Evolutionary conservation across 2,797 vertebrate species (phyloP), one percentile per base, ranked within the genome.

Genomic region (Anguilla anguilla): DNA sequence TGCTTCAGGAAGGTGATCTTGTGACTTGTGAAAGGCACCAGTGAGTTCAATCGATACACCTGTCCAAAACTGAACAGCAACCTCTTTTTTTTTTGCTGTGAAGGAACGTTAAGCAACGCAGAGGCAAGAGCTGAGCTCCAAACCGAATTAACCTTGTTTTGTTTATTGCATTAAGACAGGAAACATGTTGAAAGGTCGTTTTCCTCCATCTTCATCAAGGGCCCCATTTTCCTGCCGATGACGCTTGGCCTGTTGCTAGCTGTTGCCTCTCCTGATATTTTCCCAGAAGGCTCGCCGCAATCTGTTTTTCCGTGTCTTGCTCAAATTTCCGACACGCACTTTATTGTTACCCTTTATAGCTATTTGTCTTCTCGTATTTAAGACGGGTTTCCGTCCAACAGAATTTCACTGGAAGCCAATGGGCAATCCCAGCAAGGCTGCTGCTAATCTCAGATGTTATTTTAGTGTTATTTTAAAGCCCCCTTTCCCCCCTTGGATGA

Each of bases 311-410:
- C 87, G 91, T 91, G 91, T 91, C 93, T 92, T 90, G 88, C 83
- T 92, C 87, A 93, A 91, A 93, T 95, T 95, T 95, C 94, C 92
- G 57, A 88, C 93, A 93, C 92, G 39, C 39, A 91, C 91, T 95
- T 95, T 94, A 95, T 94, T 88, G 93, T 92, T 92, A 92, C 91
- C 72, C 89, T 91, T 95, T 94, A 95, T 93, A 93, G 93, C 92
- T 94, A 94, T 94, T 95, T 96, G 94, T 95, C 94, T 93, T 94
- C 89, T 88, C 88, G 88, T 95, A 94, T 95, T 92, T 94, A 93
- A 95, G 94, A 92, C 94, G 93, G 91, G 94, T 94, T 94, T 94
- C 85, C 22, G 87, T 90, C 89, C 87, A 91, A 91, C 90, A 85
- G 91, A 92, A 92, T 93, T 92, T 94, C 92, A 87, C 89, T 94